Conservation (phyloP, 2,113 vertebrate species). For the Phaethon lepturus region DNA sequence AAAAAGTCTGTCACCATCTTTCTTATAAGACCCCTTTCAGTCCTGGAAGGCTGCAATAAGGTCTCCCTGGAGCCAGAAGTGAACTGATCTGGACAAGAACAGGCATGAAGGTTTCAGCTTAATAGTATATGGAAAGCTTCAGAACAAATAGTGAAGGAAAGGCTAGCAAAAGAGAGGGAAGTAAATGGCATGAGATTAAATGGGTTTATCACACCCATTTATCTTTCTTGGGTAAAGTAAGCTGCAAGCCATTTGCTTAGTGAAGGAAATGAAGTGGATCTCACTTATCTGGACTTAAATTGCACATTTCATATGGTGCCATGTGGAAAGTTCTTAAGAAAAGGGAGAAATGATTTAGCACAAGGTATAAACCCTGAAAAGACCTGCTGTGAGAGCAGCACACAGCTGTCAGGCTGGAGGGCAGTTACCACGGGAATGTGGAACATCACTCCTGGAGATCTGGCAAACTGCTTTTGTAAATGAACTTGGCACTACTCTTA, state of each 20-base stretch:
- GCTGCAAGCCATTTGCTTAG: slow-evolving; percentile 24
- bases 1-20: too few species aligned
- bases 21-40: too few species aligned
- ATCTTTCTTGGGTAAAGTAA: slow-evolving; percentile 27
- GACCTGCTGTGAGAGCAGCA: neutral
- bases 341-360: neutral
- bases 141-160: neutral
- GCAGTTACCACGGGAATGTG: neutral
- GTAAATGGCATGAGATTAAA: slow-evolving; percentile 39
- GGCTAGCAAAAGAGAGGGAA: neutral
- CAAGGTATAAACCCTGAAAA: neutral
- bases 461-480: slow-evolving; percentile 15
- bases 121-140: neutral
- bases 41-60: too few species aligned
- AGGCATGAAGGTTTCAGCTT: slow-evolving; percentile 27
- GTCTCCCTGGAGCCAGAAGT: neutral
- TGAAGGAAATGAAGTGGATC: neutral
- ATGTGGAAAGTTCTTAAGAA: neutral
- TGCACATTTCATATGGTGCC: neutral
- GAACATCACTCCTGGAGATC: neutral
- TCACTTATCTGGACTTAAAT: neutral
- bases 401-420: neutral
- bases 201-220: slow-evolving; percentile 40
- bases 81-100: slow-evolving; percentile 43
- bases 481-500: neutral